These are phyloP conservation scores for Oryzias melastigma DNA, from an alignment of 2,113 vertebrate genomes.

Conservation along the genomic window DNA sequence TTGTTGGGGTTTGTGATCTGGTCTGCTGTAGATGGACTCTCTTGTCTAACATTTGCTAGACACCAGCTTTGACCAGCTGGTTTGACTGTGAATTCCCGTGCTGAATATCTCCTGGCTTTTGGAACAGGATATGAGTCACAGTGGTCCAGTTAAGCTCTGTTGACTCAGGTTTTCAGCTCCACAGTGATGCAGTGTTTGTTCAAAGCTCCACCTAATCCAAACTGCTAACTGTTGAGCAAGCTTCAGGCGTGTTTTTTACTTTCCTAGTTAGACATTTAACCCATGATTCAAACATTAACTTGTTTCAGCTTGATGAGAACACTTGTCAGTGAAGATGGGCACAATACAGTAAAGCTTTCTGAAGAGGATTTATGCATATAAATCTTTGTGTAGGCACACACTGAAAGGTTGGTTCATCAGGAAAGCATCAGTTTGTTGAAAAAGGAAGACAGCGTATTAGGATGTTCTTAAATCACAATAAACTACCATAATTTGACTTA, in stretches of 20 bases:
- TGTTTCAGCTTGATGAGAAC: too few relatives aligned
- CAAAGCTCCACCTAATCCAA: constrained; percentile 29
- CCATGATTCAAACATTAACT: background rate
- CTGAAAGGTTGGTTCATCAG: too few relatives aligned
- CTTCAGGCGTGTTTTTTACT: constrained; percentile 22
- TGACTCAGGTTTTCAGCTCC: constrained; percentile 45
- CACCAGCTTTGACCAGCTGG: constrained; percentile 3
- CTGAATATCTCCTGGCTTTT: constrained; percentile 22
- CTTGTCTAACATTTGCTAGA: background rate
- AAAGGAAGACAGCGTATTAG: too few relatives aligned
- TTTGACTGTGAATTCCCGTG: constrained; percentile 27
- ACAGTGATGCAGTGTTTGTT: constrained; percentile 26
- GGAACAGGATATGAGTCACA: constrained; percentile 54
- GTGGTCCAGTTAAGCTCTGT: constrained; percentile 30
- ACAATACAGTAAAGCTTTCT: too few relatives aligned
- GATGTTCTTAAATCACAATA: too few relatives aligned
- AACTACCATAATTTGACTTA: too few relatives aligned
- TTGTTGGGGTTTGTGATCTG: background rate
- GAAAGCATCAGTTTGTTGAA: too few relatives aligned
- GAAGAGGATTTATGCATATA: too few relatives aligned
- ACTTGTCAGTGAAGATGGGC: too few relatives aligned
- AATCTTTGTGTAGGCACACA: too few relatives aligned
- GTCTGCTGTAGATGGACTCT: background rate
- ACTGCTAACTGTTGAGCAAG: constrained; percentile 28
- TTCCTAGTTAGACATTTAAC: background rate